Evolutionary conservation across 2,888 invertebrate species (phyloP), one percentile per base, ranked within the genome.

Genomic region (Cantharis nigra): DNA sequence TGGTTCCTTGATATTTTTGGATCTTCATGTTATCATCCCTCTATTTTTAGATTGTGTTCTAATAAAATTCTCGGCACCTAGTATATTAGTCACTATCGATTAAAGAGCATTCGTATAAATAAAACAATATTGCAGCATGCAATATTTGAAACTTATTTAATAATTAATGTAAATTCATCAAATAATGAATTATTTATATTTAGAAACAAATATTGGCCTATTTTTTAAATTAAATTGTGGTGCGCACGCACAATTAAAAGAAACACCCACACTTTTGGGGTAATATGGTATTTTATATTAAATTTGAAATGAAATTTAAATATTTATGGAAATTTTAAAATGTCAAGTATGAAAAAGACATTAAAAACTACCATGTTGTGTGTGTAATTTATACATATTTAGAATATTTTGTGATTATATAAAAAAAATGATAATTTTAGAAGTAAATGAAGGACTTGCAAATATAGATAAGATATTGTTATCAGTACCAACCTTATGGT

Each of bases 21-120:
- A 70, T 62, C 63, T 18, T 33, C 49, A 65, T 33, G 28, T 67
- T 67, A 74, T 77, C 77, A 77, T 77, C 70, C 70, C 70, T 73
- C 77, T 77, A 77, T 77, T 73, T 70, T 70, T 77, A 77, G 77
- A 74, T 23, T 64, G 70, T 74, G 73, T 71, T 77, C 77, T 71
- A 30, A 72, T 70, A 11, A 26, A 26, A 69, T 63, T 72, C 65
- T 64, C 49, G 33, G 20, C 20, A 63, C 11, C 65, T 67, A n/a
- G 9, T 14, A 13, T 49, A 70, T 77, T 77, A 77, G 74, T 77
- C 73, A 77, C 67, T 16, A 14, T 67, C 71, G 70, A 75, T 63
- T n/a, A 3, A 49, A n/a, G 49, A n/a, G 49, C 49, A 49, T 49
- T 49, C 7, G n/a, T 49, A n/a, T 49, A 49, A 49, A 49, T 49